Base-by-base conservation (phyloP, 2,113 vertebrate species). In the Psettodes erumei region DNA sequence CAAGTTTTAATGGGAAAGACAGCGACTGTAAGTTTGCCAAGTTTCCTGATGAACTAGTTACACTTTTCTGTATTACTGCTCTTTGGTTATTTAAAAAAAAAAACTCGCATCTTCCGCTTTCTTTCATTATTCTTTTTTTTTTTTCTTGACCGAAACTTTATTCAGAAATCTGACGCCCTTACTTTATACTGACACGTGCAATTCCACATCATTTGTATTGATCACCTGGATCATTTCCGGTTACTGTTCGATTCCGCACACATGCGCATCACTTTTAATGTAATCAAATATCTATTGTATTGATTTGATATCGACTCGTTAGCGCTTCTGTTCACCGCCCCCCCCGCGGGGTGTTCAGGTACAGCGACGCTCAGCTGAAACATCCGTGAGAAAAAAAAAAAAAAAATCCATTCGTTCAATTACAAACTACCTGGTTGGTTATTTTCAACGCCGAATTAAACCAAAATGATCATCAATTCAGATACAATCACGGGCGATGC, bases 391-490 rank as follows among this genome's bases (percentile, higher is more conserved):
- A 13, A 35, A 51, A 45, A 33, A 23, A 0, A 0, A 35, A n/a
- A n/a, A n/a, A n/a, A n/a, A n/a, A 9, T 18, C 19, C 0, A 27
- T 35, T 32, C 0, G 12, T 15, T 16, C 1, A 1, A 28, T 19
- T 23, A 12, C 5, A 48, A 37, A 9, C 10, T 21, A 0, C 0
- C 0, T 18, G 4, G 8, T 53, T 27, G n/a, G 2, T 30, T 9
- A 0, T 0, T 23, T 3, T 8, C n/a, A 13, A 45, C 1, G 63
- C 37, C 43, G 51, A 64, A 64, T 45, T 13, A 1, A 50, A 43
- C 0, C 0, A 0, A 5, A 1, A 5, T 7, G 27, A 0, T 1
- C 0, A 56, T 0, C 32, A 1, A 16, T 8, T 56, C 2, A 11
- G 5, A 60, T 1, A 11, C 2, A 4, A 3, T 19, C 3, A n/a